These are phyloP conservation scores for Rhagologus leucostigma DNA, from an alignment of 2,113 vertebrate species.

Conservation along the genomic window DNA sequence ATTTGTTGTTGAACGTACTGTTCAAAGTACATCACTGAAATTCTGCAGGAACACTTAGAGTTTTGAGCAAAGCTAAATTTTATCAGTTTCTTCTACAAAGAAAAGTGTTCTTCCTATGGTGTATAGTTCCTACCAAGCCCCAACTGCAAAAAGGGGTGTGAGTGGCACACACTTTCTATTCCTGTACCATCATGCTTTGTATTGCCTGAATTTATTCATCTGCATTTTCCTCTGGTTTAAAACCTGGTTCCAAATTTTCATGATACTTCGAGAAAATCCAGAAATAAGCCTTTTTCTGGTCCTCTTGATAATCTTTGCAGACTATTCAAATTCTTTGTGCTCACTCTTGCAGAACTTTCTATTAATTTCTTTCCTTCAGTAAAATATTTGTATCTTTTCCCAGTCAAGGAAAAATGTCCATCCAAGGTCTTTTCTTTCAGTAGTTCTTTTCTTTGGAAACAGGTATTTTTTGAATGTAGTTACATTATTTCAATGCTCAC, in stretches of 20 bases:
- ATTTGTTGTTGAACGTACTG: not conserved
- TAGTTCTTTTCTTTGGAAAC: not conserved
- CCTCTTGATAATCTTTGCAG: not conserved
- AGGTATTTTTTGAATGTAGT: not conserved
- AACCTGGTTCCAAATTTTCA: not conserved
- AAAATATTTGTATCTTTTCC: not conserved
- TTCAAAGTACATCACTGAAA: not conserved
- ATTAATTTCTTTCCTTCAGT: not conserved
- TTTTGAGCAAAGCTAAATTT: not conserved
- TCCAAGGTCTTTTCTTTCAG: not conserved
- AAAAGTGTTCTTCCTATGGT: not conserved
- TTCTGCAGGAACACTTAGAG: not conserved
- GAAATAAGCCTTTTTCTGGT: not conserved
- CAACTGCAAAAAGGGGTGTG: not conserved
- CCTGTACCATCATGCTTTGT: fast-evolving
- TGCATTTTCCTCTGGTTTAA: not conserved
- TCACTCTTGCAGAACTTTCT: not conserved
- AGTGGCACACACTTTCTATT: not conserved
- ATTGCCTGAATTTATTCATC: not conserved
- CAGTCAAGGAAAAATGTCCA: not conserved
- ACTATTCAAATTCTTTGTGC: not conserved
- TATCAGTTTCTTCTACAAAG: not conserved
- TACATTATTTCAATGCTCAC: not conserved
- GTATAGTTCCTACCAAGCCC: not conserved
- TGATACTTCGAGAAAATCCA: not conserved